Base-by-base conservation (phyloP, 2,888 invertebrate genomes). In the Pandemis heparana region DNA sequence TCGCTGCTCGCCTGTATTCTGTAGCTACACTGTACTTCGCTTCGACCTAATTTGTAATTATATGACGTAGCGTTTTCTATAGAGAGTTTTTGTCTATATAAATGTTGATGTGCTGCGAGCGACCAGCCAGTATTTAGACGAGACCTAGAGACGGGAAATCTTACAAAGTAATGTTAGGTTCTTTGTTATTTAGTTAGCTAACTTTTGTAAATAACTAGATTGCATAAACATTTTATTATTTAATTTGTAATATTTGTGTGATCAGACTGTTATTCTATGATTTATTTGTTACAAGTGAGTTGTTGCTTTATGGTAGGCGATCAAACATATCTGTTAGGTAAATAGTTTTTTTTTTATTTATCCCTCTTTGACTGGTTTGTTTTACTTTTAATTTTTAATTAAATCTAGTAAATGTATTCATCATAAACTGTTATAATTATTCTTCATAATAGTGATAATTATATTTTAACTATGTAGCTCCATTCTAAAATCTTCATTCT, bases 131-230 rank as follows among this genome's bases (percentile, higher is more conserved):
- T 92, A 92, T 92, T 91, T 88, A 92, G 90, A 87, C 83, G 83
- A 62, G 48, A 85, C 88, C 86, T 86, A 86, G 84, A 81, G 87
- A 87, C 89, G 85, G 61, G 76, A 75, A 85, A 86, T 85, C 87
- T 86, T 89, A 90, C 88, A 89, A 90, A 91, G 85, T 92, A 92
- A 90, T 86, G 80, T 90, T 92, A 92, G 86, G 90, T 89, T 91
- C 88, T 89, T 93, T 94, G 94, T 94, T 94, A 94, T 94, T 94
- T 94, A 94, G 94, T 94, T 94, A 93, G 92, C 89, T 94, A 94
- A 94, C 93, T 88, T 89, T 88, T 94, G 94, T 94, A 94, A 92
- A 94, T 94, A 94, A 91, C 88, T 94, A 93, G 92, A 92, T 88
- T 86, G 87, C 91, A 89, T 90, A 90, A 91, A 90, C 86, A 86